phyloP scores from a whole-genome alignment of 2,113 vertebrate genomes.

The Bubo bubo region DNA sequence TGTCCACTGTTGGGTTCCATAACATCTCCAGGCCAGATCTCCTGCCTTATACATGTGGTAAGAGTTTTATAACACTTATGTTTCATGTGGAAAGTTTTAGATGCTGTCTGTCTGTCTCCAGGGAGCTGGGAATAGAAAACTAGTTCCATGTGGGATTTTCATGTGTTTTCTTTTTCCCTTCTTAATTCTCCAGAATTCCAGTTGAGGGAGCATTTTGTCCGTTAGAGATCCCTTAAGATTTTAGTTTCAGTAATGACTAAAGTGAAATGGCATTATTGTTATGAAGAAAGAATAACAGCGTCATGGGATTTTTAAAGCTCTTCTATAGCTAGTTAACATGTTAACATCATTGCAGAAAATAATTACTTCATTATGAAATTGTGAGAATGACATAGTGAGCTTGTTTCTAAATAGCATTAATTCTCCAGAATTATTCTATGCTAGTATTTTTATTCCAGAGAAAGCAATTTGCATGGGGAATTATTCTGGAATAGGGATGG shows the following conservation, averaged over 20 bases:
- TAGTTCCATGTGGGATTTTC: neutral
- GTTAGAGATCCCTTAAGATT: neutral
- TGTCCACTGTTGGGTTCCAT: neutral
- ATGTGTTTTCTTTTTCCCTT: neutral
- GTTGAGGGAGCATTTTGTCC: neutral
- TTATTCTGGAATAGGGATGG: neutral
- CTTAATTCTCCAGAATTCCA: neutral
- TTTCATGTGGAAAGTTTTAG: neutral
- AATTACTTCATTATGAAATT: neutral
- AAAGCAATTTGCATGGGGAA: neutral
- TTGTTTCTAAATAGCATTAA: neutral
- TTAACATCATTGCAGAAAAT: neutral
- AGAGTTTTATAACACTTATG: neutral
- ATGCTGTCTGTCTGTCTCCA: neutral
- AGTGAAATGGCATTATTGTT: slow-evolving; percentile 10
- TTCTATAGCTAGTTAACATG: neutral
- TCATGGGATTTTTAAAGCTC: slow-evolving; percentile 4
- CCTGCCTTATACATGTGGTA: neutral
- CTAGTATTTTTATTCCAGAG: neutral
- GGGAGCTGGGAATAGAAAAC: neutral
- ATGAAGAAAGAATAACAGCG: neutral
- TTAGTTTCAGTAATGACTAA: neutral
- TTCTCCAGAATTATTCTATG: neutral
- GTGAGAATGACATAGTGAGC: neutral
- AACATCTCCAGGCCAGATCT: neutral